Evolutionary conservation across 2,113 vertebrate species (phyloP).

Genomic region (Campylomormyrus tamandua): DNA sequence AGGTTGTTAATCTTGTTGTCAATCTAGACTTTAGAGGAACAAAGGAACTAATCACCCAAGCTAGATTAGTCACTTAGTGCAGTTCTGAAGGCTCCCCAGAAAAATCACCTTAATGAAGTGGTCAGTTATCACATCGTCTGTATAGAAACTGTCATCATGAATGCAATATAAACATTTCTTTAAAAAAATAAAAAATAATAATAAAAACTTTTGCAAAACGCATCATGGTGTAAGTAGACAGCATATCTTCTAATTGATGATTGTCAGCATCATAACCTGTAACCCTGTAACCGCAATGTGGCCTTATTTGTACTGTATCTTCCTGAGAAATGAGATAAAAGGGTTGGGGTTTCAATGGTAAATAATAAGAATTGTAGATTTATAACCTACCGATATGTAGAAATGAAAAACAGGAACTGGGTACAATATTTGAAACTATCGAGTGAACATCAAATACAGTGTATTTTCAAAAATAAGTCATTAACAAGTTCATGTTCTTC

Average conservation of each 20-base stretch:
- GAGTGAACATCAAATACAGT: not conserved
- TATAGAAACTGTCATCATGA: not conserved
- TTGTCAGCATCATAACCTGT: not conserved
- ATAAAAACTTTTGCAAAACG: not conserved
- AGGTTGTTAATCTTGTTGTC: conserved; percentile 60
- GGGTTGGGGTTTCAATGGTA: not conserved
- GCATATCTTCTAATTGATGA: not conserved
- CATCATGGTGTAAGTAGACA: not conserved
- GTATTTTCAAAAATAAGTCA: not conserved
- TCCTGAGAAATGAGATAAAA: not conserved
- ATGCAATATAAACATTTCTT: not conserved
- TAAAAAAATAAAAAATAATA: not conserved
- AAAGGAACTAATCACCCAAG: conserved; percentile 53
- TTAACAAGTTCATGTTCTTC: not conserved
- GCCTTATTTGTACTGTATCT: not conserved
- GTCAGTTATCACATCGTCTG: conserved; percentile 30
- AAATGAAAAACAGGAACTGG: not conserved
- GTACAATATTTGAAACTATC: not conserved
- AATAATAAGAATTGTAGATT: not conserved
- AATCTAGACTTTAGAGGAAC: conserved; percentile 46
- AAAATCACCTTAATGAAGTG: conserved; percentile 47
- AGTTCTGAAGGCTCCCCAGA: conserved; percentile 19
- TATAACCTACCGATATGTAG: not conserved
- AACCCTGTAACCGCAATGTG: not conserved
- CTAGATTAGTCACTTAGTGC: conserved; percentile 50